A percentile compares a stretch with the other conserved stretches of the same genome.
These are phyloP conservation scores for Cyclophora punctaria DNA, from an alignment of 2,888 invertebrate genomes.

Conservation along the genomic window DNA sequence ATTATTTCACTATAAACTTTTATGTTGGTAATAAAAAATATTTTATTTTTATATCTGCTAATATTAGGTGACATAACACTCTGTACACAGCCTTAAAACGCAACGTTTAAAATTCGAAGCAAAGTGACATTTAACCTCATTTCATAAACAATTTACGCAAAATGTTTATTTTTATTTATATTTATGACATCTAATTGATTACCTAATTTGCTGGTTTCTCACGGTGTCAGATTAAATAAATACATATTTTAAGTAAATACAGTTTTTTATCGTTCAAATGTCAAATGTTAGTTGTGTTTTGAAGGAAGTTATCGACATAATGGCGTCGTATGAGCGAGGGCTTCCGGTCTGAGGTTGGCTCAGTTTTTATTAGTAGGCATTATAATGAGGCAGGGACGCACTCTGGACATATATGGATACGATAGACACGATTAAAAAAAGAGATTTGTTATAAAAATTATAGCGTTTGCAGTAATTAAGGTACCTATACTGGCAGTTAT, in stretches of 20 bases:
- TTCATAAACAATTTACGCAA: constrained; percentile 11
- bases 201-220: constrained; percentile 17
- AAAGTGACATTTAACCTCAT: constrained; percentile 1
- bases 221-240: constrained; percentile 1
- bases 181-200: constrained; percentile 12
- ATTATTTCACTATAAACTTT: too few species aligned
- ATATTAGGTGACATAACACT: background rate
- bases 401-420: background rate
- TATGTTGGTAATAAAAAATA: too few species aligned
- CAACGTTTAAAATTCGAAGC: background rate
- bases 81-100: background rate
- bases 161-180: constrained; percentile 5
- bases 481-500: too few species aligned
- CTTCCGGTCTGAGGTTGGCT: constrained; percentile 32
- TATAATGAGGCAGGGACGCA: constrained; percentile 11
- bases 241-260: constrained; percentile 21
- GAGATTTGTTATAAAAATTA: too few species aligned
- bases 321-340: constrained; percentile 44
- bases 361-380: constrained; percentile 3
- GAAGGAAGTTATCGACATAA: constrained; percentile 51
- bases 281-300: constrained; percentile 21
- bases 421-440: too few species aligned
- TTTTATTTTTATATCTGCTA: background rate
- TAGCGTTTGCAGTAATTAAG: too few species aligned
- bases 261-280: constrained; percentile 21